phyloP scores from a whole-genome alignment of 2,113 vertebrate species.

The Takifugu bimaculatus region DNA sequence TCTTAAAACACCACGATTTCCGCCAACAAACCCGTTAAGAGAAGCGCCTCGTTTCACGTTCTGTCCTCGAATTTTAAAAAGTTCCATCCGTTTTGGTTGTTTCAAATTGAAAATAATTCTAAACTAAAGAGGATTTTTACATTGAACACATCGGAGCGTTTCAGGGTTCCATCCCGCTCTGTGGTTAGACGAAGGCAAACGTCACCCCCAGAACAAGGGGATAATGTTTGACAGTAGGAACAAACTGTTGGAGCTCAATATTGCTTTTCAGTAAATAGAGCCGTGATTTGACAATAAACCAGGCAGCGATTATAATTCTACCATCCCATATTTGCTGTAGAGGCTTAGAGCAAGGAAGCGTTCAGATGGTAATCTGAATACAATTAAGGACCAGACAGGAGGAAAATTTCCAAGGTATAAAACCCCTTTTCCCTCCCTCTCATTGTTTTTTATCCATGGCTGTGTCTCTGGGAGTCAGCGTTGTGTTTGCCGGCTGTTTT shows the following conservation, averaged over 20 bases:
- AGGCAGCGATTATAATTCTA: conserved; percentile 53
- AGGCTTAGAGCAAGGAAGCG: conserved; percentile 37
- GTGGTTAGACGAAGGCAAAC: no score
- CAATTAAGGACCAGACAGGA: conserved; percentile 68
- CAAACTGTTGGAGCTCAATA: conserved; percentile 2
- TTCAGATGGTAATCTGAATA: conserved; percentile 66
- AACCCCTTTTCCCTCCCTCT: conserved; percentile 21
- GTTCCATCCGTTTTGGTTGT: no score
- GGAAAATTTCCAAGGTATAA: conserved; percentile 62
- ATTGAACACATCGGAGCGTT: no score
- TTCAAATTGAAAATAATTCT: no score
- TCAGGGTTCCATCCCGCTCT: no score
- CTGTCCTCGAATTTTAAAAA: background rate
- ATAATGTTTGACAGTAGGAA: conserved; percentile 9
- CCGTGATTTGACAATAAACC: conserved; percentile 54
- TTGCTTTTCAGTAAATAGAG: conserved; percentile 45
- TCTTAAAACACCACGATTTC: no score
- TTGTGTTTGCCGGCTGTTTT: conserved; percentile 92
- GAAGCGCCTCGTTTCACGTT: background rate
- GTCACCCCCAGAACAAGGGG: background rate
- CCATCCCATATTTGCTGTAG: conserved; percentile 48
- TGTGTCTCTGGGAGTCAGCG: conserved; percentile 83
- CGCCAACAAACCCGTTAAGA: background rate
- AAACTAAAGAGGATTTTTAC: no score
- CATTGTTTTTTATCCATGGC: conserved; percentile 63